Evolutionary conservation across 2,113 vertebrate genomes (phyloP).

Genomic region (Myodes glareolus): DNA sequence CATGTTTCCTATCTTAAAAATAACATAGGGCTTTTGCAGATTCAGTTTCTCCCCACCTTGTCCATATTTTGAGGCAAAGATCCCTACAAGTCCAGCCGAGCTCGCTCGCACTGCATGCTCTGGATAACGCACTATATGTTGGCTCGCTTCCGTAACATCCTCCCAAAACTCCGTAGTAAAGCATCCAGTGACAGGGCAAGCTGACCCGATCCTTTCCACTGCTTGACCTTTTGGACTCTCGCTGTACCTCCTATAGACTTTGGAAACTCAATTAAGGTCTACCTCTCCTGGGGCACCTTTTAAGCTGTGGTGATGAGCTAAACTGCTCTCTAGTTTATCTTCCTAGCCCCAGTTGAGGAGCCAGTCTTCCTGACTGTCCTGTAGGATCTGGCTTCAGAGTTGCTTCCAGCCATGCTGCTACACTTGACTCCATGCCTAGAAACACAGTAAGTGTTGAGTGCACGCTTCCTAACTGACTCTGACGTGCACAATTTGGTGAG

Average conservation of each 20-base stretch:
- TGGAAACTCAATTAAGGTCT: neutral
- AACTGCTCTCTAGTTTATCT: neutral
- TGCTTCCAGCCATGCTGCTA: neutral
- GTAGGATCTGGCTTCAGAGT: neutral
- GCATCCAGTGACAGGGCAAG: neutral
- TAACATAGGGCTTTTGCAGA: neutral
- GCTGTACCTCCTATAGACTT: neutral
- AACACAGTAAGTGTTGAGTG: neutral
- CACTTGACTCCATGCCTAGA: neutral
- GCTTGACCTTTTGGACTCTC: neutral
- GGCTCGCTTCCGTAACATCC: neutral
- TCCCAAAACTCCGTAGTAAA: neutral
- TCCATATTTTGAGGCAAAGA: neutral
- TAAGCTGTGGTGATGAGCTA: neutral
- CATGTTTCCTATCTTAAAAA: neutral
- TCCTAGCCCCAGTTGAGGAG: rapidly evolving
- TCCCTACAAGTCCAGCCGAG: neutral
- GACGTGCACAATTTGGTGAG: neutral
- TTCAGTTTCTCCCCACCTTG: neutral
- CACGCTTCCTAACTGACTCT: neutral
- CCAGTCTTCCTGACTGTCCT: neutral
- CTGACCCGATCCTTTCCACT: neutral
- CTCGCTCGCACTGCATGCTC: neutral
- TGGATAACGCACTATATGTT: neutral
- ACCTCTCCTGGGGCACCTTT: neutral